Base-by-base conservation (phyloP, 2,113 vertebrate species). In the Agapornis roseicollis region DNA sequence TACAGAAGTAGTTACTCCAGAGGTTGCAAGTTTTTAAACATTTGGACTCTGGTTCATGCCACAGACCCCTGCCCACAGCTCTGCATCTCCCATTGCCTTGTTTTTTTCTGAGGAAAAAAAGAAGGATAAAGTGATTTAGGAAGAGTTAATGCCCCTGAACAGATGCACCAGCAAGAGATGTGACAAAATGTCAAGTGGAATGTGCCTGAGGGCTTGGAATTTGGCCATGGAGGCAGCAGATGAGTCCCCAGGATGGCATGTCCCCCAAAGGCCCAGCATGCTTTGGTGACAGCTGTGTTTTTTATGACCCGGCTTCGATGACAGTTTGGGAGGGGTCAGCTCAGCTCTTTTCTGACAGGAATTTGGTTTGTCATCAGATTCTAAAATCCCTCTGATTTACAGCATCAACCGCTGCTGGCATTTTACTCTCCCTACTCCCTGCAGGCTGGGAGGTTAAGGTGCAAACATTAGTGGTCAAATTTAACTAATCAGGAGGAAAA, bases 331-430 rank as follows among this genome's bases (percentile, higher is more conserved):
- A 97, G 98, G 97, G 96, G 96, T 96, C 83, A 97, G 91, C 93
- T 97, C 97, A 97, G 97, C 97, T 98, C 98, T 98, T 98, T 98
- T 98, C 96, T 98, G 97, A 97, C 97, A 98, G 98, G 97, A 98
- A 98, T 99, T 98, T 93, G 94, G 97, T 98, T 99, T 99, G 98
- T 98, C 98, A 98, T 98, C 98, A 98, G 98, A 99, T 98, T 98
- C 98, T 98, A 98, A 98, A 99, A 98, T 98, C 98, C 96, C 52
- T 94, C 93, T 99, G 98, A 99, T 98, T 98, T 99, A 98, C 97
- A 93, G 96, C 97, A 95, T 98, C 96, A 98, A 97, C 89, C 97
- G 91, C 60, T 92, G 89, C 81, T 96, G 95, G 39, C 89, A 93
- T 97, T 97, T 96, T 95, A 92, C 89, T 91, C 55, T 91, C 35